phyloP scores from a whole-genome alignment of 2,113 vertebrate genomes.

The Hemibates koningsi region DNA sequence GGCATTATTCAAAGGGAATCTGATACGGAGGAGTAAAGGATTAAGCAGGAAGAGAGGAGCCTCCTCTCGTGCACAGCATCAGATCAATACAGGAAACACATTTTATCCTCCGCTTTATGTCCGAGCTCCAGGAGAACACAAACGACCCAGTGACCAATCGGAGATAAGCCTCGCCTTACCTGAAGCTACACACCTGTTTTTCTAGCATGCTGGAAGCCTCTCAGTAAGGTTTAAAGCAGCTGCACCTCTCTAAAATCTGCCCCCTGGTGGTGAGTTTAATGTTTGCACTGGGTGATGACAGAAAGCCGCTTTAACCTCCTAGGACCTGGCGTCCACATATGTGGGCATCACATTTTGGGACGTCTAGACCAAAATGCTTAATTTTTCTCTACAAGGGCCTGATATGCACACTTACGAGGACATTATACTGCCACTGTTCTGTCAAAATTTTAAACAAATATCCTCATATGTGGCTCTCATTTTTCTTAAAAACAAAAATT shows the following conservation, averaged over 20 bases:
- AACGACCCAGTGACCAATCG: background rate
- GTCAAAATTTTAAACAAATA: background rate
- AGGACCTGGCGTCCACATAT: background rate
- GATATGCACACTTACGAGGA: background rate
- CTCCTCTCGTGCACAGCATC: background rate
- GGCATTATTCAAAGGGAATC: background rate
- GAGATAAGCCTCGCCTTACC: background rate
- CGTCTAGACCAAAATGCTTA: too few species aligned
- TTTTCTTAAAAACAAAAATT: background rate
- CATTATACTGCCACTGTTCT: background rate
- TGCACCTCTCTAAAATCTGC: background rate
- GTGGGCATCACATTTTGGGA: background rate
- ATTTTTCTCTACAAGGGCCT: too few species aligned
- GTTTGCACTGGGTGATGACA: background rate
- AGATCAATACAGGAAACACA: background rate
- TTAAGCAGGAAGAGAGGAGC: background rate
- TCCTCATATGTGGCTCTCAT: fast-evolving
- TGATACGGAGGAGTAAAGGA: background rate
- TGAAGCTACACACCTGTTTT: background rate
- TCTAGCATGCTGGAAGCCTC: background rate
- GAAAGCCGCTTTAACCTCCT: background rate
- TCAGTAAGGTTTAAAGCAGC: background rate
- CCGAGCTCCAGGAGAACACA: background rate
- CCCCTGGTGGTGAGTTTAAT: background rate
- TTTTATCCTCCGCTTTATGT: background rate